Evolutionary conservation across 2,113 vertebrate genomes (phyloP).

Genomic region (Sardina pilchardus): DNA sequence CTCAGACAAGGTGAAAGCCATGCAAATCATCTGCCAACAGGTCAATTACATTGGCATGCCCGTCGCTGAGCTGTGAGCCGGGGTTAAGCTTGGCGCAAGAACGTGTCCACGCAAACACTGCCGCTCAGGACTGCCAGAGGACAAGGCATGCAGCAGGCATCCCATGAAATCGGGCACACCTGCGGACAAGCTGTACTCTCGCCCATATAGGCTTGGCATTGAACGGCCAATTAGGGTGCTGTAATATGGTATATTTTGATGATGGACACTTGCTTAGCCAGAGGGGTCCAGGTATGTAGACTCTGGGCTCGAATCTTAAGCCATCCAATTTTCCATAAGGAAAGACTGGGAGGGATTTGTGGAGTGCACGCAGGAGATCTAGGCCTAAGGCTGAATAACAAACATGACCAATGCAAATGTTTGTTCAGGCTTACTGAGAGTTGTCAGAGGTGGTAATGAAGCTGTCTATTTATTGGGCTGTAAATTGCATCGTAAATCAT

Average conservation of each 20-base stretch:
- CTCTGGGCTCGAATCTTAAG: background rate
- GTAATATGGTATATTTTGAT: background rate
- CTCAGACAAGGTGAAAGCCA: background rate
- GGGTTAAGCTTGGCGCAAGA: background rate
- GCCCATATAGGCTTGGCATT: background rate
- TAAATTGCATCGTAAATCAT: background rate
- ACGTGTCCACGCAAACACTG: background rate
- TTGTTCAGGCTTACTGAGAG: background rate
- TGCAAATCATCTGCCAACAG: conserved; percentile 20
- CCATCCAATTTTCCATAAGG: background rate
- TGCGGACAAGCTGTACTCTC: conserved; percentile 1
- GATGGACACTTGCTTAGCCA: background rate
- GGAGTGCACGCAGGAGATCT: background rate
- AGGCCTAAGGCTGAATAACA: background rate
- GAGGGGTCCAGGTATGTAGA: background rate
- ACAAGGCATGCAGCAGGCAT: background rate
- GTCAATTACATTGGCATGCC: conserved; percentile 16
- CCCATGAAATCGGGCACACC: conserved; percentile 14
- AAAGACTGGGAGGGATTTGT: background rate
- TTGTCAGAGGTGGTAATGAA: background rate
- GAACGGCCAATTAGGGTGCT: background rate
- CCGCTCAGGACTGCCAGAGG: background rate
- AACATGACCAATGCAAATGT: background rate
- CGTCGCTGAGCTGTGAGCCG: conserved; percentile 5
- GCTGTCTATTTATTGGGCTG: background rate